Evolutionary conservation across 2,113 vertebrate genomes (phyloP).

Genomic region (Canis aureus): DNA sequence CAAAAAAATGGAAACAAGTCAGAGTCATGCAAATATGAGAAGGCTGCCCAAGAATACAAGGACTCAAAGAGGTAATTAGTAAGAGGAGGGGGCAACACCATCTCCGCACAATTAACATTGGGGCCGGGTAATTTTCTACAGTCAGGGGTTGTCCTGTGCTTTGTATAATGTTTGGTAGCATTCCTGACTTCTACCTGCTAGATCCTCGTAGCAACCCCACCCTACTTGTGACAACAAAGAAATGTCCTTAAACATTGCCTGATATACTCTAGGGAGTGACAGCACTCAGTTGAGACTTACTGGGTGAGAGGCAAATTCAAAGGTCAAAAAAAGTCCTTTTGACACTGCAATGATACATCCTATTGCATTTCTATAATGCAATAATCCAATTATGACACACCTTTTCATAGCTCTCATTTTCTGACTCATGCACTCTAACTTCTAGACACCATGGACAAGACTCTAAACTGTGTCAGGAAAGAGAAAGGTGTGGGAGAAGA

Average conservation of each 20-base stretch:
- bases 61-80: not conserved
- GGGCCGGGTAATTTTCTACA: not conserved
- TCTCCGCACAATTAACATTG: not conserved
- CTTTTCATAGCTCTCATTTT: not conserved
- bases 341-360: not conserved
- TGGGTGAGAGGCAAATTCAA: not conserved
- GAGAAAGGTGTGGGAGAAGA: not conserved
- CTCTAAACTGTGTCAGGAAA: not conserved
- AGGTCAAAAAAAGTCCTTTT: not conserved
- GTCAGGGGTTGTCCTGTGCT: not conserved
- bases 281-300: not conserved
- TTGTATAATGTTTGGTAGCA: too few species aligned
- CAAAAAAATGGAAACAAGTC: not conserved
- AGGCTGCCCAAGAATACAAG: not conserved
- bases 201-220: not conserved
- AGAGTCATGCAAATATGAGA: not conserved
- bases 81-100: not conserved
- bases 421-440: not conserved
- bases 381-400: not conserved
- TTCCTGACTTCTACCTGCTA: not conserved
- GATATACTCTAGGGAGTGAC: not conserved
- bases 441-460: not conserved
- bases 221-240: not conserved
- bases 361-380: not conserved
- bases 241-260: not conserved